Percentiles rank a stretch among this genome's conserved stretches.
Conservation (phyloP, 2,888 invertebrate genomes). For the Tipula confusa region DNA sequence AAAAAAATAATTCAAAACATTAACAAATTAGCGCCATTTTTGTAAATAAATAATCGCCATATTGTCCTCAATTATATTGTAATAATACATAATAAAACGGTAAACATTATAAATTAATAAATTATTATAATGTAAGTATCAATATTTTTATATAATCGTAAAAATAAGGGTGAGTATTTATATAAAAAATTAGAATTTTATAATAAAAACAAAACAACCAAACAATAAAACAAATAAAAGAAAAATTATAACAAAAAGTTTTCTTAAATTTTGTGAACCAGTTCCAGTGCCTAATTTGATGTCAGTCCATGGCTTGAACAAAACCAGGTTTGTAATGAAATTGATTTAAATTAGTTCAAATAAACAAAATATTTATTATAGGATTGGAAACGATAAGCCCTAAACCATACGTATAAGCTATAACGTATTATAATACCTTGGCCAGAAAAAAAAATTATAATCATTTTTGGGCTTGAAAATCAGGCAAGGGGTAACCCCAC, state of each 20-base stretch:
- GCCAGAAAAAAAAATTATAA: too few relatives aligned
- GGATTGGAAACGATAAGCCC: too few relatives aligned
- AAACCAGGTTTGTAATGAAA: too few relatives aligned
- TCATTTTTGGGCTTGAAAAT: too few relatives aligned
- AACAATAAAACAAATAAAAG: background rate
- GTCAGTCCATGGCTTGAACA: too few relatives aligned
- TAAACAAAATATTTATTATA: too few relatives aligned
- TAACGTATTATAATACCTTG: too few relatives aligned
- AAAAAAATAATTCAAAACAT: background rate
- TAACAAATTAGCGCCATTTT: slow-evolving; percentile 1
- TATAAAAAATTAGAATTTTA: slow-evolving; percentile 8
- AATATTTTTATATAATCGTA: slow-evolving; percentile 25
- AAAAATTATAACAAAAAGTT: background rate
- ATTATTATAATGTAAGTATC: background rate
- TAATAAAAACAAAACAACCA: slow-evolving; percentile 20
- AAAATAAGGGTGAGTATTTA: slow-evolving; percentile 25
- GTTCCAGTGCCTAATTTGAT: too few relatives aligned
- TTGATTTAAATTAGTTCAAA: too few relatives aligned
- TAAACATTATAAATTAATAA: background rate
- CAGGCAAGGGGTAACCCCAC: too few relatives aligned
- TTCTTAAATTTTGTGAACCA: background rate
- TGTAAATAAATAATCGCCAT: slow-evolving; percentile 25
- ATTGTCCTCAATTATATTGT: background rate
- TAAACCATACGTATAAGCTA: too few relatives aligned
- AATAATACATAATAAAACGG: background rate